Evolutionary conservation across 1,140 invertebrate species (phyloP).

Genomic region (Latrodectus geometricus): DNA sequence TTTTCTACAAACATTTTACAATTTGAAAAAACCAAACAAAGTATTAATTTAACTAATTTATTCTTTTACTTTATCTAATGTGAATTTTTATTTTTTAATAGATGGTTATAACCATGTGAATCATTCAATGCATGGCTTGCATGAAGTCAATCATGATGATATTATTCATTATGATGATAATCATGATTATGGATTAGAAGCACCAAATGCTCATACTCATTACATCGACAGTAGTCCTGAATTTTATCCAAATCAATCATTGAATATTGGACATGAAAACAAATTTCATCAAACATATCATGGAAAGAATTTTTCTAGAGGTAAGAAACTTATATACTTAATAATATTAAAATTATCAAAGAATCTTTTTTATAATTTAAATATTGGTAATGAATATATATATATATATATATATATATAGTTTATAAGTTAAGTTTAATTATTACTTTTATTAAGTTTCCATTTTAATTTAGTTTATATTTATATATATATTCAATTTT

Average conservation of each 20-base stretch:
- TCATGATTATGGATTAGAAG: conserved; percentile 78
- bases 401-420: no score
- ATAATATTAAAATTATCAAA: no score
- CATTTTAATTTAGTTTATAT: no score
- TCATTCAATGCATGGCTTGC: conserved; percentile 68
- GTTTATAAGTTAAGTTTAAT: no score
- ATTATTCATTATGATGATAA: conserved; percentile 73
- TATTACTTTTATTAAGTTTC: no score
- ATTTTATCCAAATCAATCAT: conserved; percentile 76
- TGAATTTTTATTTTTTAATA: conserved; percentile 64
- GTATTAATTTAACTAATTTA: neutral
- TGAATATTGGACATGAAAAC: conserved; percentile 68
- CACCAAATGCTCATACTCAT: conserved; percentile 63
- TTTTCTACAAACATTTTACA: neutral
- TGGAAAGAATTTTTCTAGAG: conserved; percentile 61
- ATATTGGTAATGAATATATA: no score
- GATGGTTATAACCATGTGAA: conserved; percentile 71
- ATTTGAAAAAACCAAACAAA: neutral
- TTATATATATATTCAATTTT: no score
- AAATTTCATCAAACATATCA: conserved; percentile 67
- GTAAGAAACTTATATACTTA: conserved; percentile 9
- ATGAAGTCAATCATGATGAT: conserved; percentile 65
- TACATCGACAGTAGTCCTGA: conserved; percentile 78
- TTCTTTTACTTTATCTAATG: neutral
- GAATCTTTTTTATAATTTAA: no score